phyloP scores from a whole-genome alignment of 2,797 vertebrate genomes.

The Protonibea diacanthus region DNA sequence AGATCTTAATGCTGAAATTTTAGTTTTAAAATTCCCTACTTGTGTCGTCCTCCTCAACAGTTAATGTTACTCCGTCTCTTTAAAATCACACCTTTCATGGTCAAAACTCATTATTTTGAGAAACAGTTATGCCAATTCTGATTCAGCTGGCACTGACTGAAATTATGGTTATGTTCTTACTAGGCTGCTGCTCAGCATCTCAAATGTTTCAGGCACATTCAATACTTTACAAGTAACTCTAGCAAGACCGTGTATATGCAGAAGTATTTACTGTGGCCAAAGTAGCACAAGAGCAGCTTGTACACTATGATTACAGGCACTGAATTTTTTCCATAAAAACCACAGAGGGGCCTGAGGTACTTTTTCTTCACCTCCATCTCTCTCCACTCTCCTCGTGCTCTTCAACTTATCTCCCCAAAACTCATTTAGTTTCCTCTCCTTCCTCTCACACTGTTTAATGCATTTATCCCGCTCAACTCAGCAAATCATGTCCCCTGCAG shows the following conservation, averaged over 20 bases:
- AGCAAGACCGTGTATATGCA: background rate
- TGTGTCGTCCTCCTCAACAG: background rate
- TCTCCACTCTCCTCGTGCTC: background rate
- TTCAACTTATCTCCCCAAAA: constrained; percentile 34
- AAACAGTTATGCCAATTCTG: too few relatives aligned
- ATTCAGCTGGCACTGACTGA: background rate
- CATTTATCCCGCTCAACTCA: constrained; percentile 40
- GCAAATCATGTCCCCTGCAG: constrained; percentile 44
- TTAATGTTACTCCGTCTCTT: background rate
- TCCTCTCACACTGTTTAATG: constrained; percentile 40
- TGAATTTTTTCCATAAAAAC: constrained; percentile 3
- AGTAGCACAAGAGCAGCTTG: background rate
- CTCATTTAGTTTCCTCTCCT: constrained; percentile 33
- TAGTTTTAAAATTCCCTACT: background rate
- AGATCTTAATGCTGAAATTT: too few relatives aligned
- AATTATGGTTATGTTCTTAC: background rate
- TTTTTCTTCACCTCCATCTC: background rate
- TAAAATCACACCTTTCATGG: background rate
- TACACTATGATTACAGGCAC: background rate
- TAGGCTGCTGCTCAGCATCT: background rate
- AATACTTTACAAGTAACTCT: background rate
- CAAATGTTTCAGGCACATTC: background rate
- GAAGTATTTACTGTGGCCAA: too few relatives aligned
- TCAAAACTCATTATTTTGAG: background rate
- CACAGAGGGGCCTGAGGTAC: background rate